Base-by-base conservation (phyloP, 2,888 invertebrate genomes). In the Machimus atricapillus region DNA sequence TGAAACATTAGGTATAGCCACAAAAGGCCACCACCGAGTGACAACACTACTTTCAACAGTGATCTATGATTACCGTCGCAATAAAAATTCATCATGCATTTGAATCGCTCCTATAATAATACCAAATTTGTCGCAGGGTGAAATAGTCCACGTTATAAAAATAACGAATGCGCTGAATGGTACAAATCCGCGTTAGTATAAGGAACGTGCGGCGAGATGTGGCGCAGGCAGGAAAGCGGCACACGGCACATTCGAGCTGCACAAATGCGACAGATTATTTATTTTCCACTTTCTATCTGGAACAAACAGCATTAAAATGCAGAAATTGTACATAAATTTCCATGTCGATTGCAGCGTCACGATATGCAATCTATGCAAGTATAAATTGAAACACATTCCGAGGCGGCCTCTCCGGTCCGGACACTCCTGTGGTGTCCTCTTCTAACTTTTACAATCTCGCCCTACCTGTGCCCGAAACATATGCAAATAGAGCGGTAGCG, bases 311-410 rank as follows among this genome's bases (percentile, higher is more conserved):
- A 87, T 87, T 87, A 87, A 87, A 79, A 40, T 82, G 86, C 85
- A 88, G 77, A 79, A 88, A 87, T 87, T 87, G 86, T 81, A 82
- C 87, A 87, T 89, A 88, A 86, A 89, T 88, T 89, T 87, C 66
- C 85, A 86, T 87, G 87, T 89, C 88, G 87, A 89, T 88, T 88
- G 85, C 82, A 86, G 43, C 46, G 43, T 73, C 58, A 81, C 86
- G 79, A 86, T 86, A 86, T 85, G 85, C 85, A 85, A 85, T 85
- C 85, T 85, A 85, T 85, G 85, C 74, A 85, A 43, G 74, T 85
- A 85, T 85, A 85, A 85, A 85, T 85, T 85, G 85, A 85, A 85
- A 85, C 85, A 85, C 46, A 74, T 85, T 85, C 43, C 16, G 74
- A n/a, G 27, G 85, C 43, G 27, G 76, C 40, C 34, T 27, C 85